These are phyloP conservation scores for Leucoptera coffeella DNA, from an alignment of 2,888 invertebrate genomes.

Conservation along the genomic window DNA sequence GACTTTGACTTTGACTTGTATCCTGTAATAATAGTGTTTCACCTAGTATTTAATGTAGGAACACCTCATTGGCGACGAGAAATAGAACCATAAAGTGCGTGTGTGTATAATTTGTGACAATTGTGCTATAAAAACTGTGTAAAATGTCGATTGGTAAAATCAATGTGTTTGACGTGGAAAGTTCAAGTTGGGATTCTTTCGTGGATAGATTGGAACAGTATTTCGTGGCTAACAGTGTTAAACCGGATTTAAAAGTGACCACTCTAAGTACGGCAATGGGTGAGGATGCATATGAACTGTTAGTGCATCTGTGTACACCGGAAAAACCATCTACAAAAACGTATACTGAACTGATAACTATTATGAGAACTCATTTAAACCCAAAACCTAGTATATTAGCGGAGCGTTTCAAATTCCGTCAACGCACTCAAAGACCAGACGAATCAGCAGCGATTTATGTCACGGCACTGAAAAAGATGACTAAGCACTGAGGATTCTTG, in stretches of 20 bases:
- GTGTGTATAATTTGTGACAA: too few relatives aligned
- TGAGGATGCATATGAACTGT: constrained; percentile 6
- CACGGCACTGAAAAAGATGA: constrained; percentile 7
- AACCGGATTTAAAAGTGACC: constrained; percentile 1
- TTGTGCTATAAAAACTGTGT: too few relatives aligned
- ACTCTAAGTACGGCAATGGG: constrained; percentile 8
- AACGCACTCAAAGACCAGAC: constrained; percentile 3
- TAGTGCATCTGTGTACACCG: constrained; percentile 7
- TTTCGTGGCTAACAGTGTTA: background rate
- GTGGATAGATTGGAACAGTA: constrained; percentile 6
- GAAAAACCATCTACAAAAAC: constrained; percentile 6
- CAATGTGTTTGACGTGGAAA: constrained; percentile 4
- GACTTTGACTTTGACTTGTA: too few relatives aligned
- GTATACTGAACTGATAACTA: constrained; percentile 3
- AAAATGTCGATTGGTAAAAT: constrained; percentile 6
- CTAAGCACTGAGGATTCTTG: constrained; percentile 7
- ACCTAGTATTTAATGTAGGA: too few relatives aligned
- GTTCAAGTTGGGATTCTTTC: constrained; percentile 5
- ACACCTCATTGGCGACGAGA: too few relatives aligned
- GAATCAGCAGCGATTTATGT: constrained; percentile 6
- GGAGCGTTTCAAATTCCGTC: too few relatives aligned
- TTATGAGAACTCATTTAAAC: constrained; percentile 7
- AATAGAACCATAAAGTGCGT: too few relatives aligned
- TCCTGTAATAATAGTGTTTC: too few relatives aligned
- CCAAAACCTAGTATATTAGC: too few relatives aligned